Base-by-base conservation (phyloP, 2,888 invertebrate species). In the Acronicta alni region DNA sequence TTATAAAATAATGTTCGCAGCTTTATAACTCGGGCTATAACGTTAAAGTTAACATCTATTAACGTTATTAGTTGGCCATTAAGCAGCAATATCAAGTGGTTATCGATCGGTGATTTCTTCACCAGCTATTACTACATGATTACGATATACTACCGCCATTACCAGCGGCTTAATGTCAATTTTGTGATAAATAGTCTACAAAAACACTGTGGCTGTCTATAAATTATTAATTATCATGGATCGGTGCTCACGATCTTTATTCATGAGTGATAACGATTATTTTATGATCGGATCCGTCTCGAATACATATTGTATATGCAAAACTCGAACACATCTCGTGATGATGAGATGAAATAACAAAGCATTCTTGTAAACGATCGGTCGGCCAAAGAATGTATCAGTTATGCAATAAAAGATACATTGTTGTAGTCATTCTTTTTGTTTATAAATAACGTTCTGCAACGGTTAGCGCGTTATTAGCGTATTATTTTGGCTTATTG, bases 401-500 rank as follows among this genome's bases (percentile, higher is more conserved):
- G 51, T 56, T 67, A 66, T 68, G 66, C 64, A 66, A 68, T 67
- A 51, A 62, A 59, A 73, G 57, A 68, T 57, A 61, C 71, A 64
- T 62, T 72, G 71, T 73, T 54, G 42, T 55, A 16, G 47, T 53
- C 41, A 23, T 49, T 6, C n/a, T 63, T 69, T 72, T 76, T 74
- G 75, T 77, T 74, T 73, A 67, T 69, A 79, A 74, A 72, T 76
- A 75, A 64, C 69, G 56, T 45, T 61, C 38, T 47, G 55, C 57
- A 71, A 71, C 71, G 52, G 65, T 75, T 71, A 60, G 52, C 46
- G 41, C 37, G 72, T 68, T 75, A 74, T 59, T 73, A 71, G 53
- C 67, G 68, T 72, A 72, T 75, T 84, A 81, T 83, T 86, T 83
- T 80, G 81, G 75, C 71, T 79, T 83, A 79, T 77, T 65, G 77